Evolutionary conservation across 2,797 vertebrate species (phyloP), one percentile per base, ranked within the genome.

Genomic region (Calcarius lapponicus): DNA sequence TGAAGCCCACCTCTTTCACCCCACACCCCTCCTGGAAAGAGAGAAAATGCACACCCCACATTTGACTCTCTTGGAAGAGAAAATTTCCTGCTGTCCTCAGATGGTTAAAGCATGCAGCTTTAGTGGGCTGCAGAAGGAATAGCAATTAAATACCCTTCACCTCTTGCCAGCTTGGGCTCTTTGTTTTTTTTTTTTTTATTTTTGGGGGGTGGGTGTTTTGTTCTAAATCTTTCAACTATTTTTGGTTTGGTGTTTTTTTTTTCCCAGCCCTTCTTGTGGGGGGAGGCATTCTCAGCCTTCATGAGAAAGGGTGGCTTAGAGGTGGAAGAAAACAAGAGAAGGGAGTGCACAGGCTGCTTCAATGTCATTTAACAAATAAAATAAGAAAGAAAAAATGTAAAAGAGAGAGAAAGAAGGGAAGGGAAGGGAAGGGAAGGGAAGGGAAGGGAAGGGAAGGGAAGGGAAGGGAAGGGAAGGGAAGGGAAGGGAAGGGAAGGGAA

Each of bases 81-180:
- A 92, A 96, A 90, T 85, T 84, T 90, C 87, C 92, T 83, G 90
- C 95, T 95, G 92, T 95, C 88, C 61, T 80, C 93, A 96, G 95
- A 96, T 64, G 88, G 95, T 79, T 91, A 92, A 90, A 96, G 94
- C 92, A 85, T 29, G 60, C 12, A 36, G 82, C 74, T 93, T 96
- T 89, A 80, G 83, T 58, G 43, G 45, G 86, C 64, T 48, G 84
- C 93, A 92, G 72, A 97, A 97, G 96, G 97, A 93, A 93, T 20
- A 94, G 81, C 88, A 95, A 96, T 95, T 92, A 93, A 79, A 93
- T 50, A 86, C 75, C 76, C 91, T 93, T 91, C 90, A 78, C 92
- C 72, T 92, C 87, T 94, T 57, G 36, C 90, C 54, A 43, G 88
- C 66, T 81, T 89, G 34, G 2, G 7, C 7, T 65, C 81, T 70